A percentile compares a stretch with the other conserved stretches of the same genome.
Conservation (phyloP, 2,113 vertebrate species). For the Gallinago undulata region DNA sequence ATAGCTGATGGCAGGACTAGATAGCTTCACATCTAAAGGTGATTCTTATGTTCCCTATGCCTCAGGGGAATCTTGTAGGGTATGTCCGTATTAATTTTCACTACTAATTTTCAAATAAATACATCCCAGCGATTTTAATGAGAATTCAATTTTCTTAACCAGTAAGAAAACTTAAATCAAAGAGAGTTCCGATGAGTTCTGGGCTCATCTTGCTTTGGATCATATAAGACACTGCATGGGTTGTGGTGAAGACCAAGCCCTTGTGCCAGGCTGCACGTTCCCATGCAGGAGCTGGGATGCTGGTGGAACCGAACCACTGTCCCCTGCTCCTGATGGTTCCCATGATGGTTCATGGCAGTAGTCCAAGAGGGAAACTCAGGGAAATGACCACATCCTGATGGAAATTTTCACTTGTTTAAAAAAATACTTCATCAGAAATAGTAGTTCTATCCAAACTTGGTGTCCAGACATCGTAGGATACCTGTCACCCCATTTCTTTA, state of each 20-base stretch:
- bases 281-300: neutral
- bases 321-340: neutral
- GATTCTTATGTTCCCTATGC: neutral
- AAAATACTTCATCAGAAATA: neutral
- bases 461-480: fast-evolving
- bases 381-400: neutral
- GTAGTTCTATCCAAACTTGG: neutral
- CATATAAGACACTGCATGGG: fast-evolving
- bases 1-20: neutral
- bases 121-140: neutral
- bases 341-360: neutral
- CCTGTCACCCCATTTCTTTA: neutral
- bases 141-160: neutral
- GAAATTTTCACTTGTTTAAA: neutral
- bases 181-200: neutral
- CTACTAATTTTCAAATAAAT: neutral
- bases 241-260: neutral
- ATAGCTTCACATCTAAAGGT: neutral
- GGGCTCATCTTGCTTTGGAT: neutral
- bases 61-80: neutral
- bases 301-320: neutral
- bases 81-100: neutral
- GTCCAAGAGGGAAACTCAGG: neutral
- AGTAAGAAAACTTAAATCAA: neutral
- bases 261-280: neutral